Percentiles rank a stretch among this genome's conserved stretches.
These are phyloP conservation scores for Eudasyphora cyanicolor DNA, from an alignment of 2,888 invertebrate genomes.

Conservation along the genomic window DNA sequence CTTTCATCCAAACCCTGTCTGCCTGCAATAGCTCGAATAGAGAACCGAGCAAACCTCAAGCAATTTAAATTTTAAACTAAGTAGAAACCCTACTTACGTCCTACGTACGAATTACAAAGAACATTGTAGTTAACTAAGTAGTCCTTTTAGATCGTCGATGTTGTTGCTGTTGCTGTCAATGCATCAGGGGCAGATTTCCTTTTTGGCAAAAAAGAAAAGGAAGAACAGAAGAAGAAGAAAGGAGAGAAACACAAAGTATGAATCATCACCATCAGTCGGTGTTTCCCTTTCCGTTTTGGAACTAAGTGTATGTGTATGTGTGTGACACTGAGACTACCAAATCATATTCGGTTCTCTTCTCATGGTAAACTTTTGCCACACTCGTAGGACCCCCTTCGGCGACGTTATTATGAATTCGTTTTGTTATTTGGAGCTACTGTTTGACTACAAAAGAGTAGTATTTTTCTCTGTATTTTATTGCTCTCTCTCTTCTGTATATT, in stretches of 20 bases:
- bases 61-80: background rate
- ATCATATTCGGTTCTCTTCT: background rate
- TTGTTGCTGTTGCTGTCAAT: background rate
- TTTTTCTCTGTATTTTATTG: background rate
- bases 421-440: conserved; percentile 34
- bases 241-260: conserved; percentile 44
- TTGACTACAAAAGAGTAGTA: background rate
- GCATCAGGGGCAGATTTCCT: background rate
- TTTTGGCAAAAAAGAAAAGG: background rate
- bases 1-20: background rate
- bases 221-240: background rate
- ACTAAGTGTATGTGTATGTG: too few relatives aligned
- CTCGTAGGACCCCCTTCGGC: background rate
- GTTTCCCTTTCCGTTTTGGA: conserved; percentile 31
- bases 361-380: background rate
- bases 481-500: conserved; percentile 6
- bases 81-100: background rate
- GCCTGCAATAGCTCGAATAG: background rate
- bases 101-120: background rate
- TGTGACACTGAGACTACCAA: too few relatives aligned
- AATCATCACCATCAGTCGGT: conserved; percentile 62
- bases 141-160: background rate
- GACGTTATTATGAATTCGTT: background rate
- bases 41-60: background rate
- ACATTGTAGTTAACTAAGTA: background rate